Percentiles rank a stretch among this genome's conserved stretches.
phyloP scores from a whole-genome alignment of 1,140 invertebrate genomes.

The Drosophila yakuba region DNA sequence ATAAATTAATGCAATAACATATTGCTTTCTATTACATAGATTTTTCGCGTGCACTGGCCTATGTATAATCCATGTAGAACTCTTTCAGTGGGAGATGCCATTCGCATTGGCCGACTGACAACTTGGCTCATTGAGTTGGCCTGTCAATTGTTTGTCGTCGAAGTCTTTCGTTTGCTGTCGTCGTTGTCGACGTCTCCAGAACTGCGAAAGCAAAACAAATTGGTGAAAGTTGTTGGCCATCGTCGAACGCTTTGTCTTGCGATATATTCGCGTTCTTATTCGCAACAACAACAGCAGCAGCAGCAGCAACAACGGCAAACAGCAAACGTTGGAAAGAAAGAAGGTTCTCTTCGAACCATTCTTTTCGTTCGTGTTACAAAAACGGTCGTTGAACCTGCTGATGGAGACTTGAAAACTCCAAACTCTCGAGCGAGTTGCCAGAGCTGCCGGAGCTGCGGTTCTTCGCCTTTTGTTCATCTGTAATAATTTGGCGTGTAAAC shows the following conservation, averaged over 20 bases:
- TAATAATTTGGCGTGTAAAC: constrained; percentile 82
- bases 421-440: constrained; percentile 17
- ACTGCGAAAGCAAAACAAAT: constrained; percentile 84
- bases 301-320: constrained; percentile 1
- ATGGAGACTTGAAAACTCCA: constrained; percentile 20
- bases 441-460: constrained; percentile 23
- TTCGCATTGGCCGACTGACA: constrained; percentile 47
- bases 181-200: constrained; percentile 55
- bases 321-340: constrained; percentile 22
- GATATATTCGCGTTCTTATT: constrained; percentile 77
- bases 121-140: constrained; percentile 46
- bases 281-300: constrained; percentile 53
- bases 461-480: constrained; percentile 75
- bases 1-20: too few relatives aligned
- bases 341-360: constrained; percentile 51
- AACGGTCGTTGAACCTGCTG: constrained; percentile 76
- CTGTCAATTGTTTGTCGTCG: constrained; percentile 75
- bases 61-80: constrained; percentile 24
- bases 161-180: constrained; percentile 52
- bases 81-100: constrained; percentile 21
- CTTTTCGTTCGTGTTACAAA: constrained; percentile 70
- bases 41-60: not conserved
- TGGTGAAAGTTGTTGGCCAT: constrained; percentile 83
- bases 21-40: not conserved
- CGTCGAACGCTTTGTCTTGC: constrained; percentile 74